Base-by-base conservation (phyloP, 1,140 invertebrate species). In the Chironomus striatipennis region DNA sequence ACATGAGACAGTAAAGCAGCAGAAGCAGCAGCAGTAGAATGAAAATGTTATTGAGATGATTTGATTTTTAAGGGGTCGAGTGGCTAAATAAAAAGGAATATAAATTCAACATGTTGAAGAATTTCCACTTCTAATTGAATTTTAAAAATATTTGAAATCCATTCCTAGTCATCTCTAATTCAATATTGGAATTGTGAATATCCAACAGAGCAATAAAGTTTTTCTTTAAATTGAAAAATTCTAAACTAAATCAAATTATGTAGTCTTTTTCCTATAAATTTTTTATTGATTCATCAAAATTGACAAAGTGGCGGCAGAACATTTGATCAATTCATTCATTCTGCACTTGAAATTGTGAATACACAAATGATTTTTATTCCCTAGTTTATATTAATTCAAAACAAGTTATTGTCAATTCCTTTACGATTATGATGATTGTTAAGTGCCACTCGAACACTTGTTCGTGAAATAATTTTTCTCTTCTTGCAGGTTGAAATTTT, bases 361-460 rank as follows among this genome's bases (percentile, higher is more conserved):
- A 18, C 18, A 10, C 20, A 20, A 70, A 70, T 4, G 18, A 70
- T 21, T 18, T 70, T 57, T 34, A 34, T 34, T 34, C 24, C 24
- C n/a, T n/a, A n/a, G n/a, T n/a, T n/a, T n/a, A n/a, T n/a, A n/a
- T n/a, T n/a, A n/a, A 34, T 34, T 2, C 24, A 34, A 34, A 34
- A 34, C 24, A 34, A 34, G 24, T 34, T 34, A 34, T 34, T 34
- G 24, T n/a, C 24, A 5, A 2, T 34, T 34, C 24, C 24, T 34
- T 34, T 34, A 34, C 24, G 24, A 34, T 34, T 34, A 34, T 34
- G 24, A 34, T 34, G 24, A 34, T 57, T 57, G 10, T 7, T 9
- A 12, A 70, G 65, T 70, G 65, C 15, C 10, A 70, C 65, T 70
- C 65, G 18, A 70, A 70, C 65, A 70, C 65, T 70, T 57, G 47